These are phyloP conservation scores for Xenopus laevis DNA, from an alignment of 2,113 vertebrate species.

Conservation along the genomic window DNA sequence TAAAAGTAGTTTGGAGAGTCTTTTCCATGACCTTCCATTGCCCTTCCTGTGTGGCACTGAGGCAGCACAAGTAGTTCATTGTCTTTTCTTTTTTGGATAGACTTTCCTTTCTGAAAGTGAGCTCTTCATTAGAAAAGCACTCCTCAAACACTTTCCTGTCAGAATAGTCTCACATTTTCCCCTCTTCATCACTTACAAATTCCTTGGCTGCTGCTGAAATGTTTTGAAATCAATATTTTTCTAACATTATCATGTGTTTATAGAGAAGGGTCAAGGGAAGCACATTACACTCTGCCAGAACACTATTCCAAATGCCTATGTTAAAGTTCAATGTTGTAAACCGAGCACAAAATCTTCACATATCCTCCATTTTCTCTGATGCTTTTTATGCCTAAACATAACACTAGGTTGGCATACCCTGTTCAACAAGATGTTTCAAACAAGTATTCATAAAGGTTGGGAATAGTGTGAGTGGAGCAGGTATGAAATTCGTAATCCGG, in stretches of 20 bases:
- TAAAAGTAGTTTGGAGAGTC: conserved; percentile 5
- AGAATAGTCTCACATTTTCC: conserved; percentile 5
- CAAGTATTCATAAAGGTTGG: no score
- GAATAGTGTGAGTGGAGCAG: no score
- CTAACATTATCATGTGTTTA: conserved; percentile 5
- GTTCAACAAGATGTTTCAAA: no score
- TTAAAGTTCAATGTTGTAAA: no score
- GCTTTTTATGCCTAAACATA: no score
- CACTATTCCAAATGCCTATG: no score
- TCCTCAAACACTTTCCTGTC: conserved; percentile 25
- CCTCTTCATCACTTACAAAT: conserved; percentile 16
- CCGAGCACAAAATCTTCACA: no score
- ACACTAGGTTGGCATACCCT: no score
- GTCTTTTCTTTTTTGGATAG: conserved; percentile 19
- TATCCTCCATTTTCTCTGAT: no score
- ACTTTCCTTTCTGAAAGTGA: conserved; percentile 26
- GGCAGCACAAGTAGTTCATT: conserved; percentile 35
- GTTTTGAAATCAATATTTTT: conserved; percentile 23
- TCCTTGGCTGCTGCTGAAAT: conserved; percentile 10
- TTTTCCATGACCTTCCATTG: conserved; percentile 34
- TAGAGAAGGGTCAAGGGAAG: not conserved
- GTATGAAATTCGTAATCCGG: no score
- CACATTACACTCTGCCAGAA: not conserved
- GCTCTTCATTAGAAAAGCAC: conserved; percentile 23
- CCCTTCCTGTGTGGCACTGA: conserved; percentile 36